Percentiles rank a stretch among this genome's conserved stretches.
Conservation (phyloP, 2,888 invertebrate species). For the Laspeyria flexula region DNA sequence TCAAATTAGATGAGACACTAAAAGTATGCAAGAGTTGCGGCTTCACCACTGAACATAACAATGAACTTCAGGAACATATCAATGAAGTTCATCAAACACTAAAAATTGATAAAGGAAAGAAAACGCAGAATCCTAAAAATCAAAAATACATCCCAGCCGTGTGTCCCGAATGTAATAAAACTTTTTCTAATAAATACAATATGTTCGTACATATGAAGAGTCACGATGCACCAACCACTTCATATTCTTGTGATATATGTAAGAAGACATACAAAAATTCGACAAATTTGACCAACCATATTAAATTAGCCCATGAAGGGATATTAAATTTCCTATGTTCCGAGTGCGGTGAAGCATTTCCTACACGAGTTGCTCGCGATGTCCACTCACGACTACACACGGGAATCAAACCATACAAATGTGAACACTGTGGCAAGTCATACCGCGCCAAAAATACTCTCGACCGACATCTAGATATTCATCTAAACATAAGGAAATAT, state of each 20-base stretch:
- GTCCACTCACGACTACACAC: slow-evolving; percentile 76
- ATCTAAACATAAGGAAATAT: slow-evolving; percentile 62
- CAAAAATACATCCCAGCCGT: slow-evolving; percentile 71
- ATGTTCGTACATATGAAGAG: slow-evolving; percentile 75
- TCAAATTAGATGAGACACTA: slow-evolving; percentile 1
- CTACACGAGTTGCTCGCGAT: slow-evolving; percentile 68
- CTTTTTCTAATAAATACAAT: slow-evolving; percentile 80
- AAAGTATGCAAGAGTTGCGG: slow-evolving; percentile 60
- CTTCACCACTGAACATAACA: slow-evolving; percentile 32
- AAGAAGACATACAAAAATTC: slow-evolving; percentile 72
- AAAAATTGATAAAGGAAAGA: slow-evolving; percentile 26
- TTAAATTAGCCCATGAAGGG: slow-evolving; percentile 72
- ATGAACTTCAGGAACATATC: slow-evolving; percentile 47
- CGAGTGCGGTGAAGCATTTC: slow-evolving; percentile 80
- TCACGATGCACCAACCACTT: slow-evolving; percentile 51
- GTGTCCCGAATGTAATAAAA: slow-evolving; percentile 80
- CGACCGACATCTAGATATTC: slow-evolving; percentile 63
- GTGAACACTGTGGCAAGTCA: slow-evolving; percentile 69
- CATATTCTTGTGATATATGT: slow-evolving; percentile 73
- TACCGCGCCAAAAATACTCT: slow-evolving; percentile 67
- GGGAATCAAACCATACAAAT: slow-evolving; percentile 75
- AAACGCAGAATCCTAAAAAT: slow-evolving; percentile 42
- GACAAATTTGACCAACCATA: slow-evolving; percentile 75
- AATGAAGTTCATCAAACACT: slow-evolving; percentile 31
- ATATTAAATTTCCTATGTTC: slow-evolving; percentile 70